A percentile compares a stretch with the other conserved stretches of the same genome.
These are phyloP conservation scores for Otolemur garnettii DNA, from an alignment of 2,113 vertebrate species.

Conservation along the genomic window DNA sequence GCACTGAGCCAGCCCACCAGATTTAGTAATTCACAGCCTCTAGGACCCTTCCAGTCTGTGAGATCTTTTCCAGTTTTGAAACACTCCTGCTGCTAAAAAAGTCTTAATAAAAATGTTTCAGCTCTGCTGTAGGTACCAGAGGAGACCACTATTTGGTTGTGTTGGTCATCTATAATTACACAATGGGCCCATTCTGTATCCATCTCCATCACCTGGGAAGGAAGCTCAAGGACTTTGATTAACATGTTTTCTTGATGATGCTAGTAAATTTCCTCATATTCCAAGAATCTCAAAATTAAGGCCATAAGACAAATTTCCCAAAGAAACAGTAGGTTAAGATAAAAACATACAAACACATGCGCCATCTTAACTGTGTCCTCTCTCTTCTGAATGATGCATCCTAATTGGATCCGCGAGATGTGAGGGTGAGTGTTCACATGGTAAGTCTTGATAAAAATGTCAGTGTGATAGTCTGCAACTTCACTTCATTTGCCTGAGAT, in stretches of 20 bases:
- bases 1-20: not conserved
- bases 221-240: not conserved
- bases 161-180: not conserved
- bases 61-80: not conserved
- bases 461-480: not conserved
- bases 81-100: not conserved
- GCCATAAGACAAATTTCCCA: not conserved
- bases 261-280: not conserved
- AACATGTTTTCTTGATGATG: not conserved
- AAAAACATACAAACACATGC: not conserved
- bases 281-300: slow-evolving; percentile 7
- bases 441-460: slow-evolving; percentile 27
- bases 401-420: not conserved
- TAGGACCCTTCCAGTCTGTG: not conserved
- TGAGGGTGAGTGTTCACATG: not conserved
- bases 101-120: not conserved
- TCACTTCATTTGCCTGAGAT: not conserved
- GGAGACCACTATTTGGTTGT: not conserved
- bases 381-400: not conserved
- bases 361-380: not conserved
- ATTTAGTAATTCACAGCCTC: slow-evolving; percentile 19
- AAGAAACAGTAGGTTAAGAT: slow-evolving; percentile 24
- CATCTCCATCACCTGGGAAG: not conserved
- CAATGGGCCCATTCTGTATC: not conserved
- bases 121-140: not conserved